These are phyloP conservation scores for Picus viridis DNA, from an alignment of 2,797 vertebrate genomes.

Conservation along the genomic window DNA sequence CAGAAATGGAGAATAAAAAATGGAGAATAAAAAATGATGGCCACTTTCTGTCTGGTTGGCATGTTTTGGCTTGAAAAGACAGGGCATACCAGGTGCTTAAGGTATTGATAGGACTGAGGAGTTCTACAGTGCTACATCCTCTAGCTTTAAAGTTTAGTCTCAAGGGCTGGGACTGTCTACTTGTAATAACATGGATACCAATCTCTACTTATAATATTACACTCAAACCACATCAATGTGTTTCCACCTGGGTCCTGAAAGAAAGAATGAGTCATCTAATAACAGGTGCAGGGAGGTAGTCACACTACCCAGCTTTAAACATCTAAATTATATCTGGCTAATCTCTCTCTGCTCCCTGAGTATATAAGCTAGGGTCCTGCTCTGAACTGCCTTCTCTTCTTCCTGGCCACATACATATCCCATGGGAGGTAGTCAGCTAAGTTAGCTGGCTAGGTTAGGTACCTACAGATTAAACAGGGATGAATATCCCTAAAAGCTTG, in stretches of 20 bases:
- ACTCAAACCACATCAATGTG: constrained; percentile 61
- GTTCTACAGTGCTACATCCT: not conserved
- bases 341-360: not conserved
- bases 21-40: not conserved
- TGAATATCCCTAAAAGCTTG: not conserved
- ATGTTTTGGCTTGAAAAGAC: not conserved
- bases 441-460: not conserved
- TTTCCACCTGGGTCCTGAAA: constrained; percentile 49
- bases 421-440: not conserved
- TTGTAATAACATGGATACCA: constrained; percentile 38
- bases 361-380: not conserved
- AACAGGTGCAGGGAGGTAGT: constrained; percentile 60
- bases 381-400: not conserved
- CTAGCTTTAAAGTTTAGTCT: not conserved
- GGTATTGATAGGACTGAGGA: not conserved
- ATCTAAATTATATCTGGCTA: constrained; percentile 44
- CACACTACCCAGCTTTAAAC: constrained; percentile 48
- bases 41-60: not conserved
- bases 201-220: constrained; percentile 51
- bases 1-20: not conserved
- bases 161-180: not conserved
- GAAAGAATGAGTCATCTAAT: constrained; percentile 62
- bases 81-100: not conserved
- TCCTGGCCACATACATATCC: not conserved
- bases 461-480: not conserved